A percentile compares a stretch with the other conserved stretches of the same genome.
Evolutionary conservation across 2,888 invertebrate genomes (phyloP).

Genomic region (Phytoseiulus persimilis): DNA sequence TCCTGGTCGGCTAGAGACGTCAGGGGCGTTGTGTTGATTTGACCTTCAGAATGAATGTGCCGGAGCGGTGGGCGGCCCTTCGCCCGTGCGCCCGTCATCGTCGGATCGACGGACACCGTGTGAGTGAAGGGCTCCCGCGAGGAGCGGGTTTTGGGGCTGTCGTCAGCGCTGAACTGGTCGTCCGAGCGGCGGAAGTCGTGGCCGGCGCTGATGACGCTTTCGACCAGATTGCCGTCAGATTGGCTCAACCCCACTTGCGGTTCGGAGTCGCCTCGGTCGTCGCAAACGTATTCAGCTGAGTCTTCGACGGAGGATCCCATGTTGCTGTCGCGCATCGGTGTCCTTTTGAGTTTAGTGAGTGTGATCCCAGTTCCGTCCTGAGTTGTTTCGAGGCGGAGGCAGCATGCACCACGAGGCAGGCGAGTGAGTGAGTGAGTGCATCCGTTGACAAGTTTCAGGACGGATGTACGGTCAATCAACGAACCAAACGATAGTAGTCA

Average conservation of each 20-base stretch:
- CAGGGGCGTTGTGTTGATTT: slow-evolving; percentile 25
- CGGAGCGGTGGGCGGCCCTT: slow-evolving; percentile 22
- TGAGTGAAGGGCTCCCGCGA: neutral
- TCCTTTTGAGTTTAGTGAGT: slow-evolving; percentile 30
- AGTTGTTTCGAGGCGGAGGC: neutral
- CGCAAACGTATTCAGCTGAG: slow-evolving; percentile 36
- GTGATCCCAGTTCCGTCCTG: slow-evolving; percentile 35
- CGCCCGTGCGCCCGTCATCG: slow-evolving; percentile 14
- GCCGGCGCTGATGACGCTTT: neutral
- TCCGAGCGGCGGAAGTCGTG: neutral
- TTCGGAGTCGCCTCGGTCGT: neutral
- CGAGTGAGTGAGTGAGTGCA: neutral
- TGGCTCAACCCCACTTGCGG: slow-evolving; percentile 25
- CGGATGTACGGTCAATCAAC: neutral
- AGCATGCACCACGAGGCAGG: neutral
- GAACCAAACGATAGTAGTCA: slow-evolving; percentile 11
- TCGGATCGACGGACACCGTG: slow-evolving; percentile 14
- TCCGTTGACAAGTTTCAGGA: neutral
- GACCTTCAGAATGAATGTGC: slow-evolving; percentile 24
- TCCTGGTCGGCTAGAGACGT: slow-evolving; percentile 19
- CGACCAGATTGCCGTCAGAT: slow-evolving; percentile 19
- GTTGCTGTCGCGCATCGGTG: slow-evolving; percentile 15
- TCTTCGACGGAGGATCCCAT: slow-evolving; percentile 37
- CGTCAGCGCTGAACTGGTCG: neutral
- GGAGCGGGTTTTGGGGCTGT: neutral